phyloP scores from a whole-genome alignment of 2,888 invertebrate species.

The Torymus tubicola region DNA sequence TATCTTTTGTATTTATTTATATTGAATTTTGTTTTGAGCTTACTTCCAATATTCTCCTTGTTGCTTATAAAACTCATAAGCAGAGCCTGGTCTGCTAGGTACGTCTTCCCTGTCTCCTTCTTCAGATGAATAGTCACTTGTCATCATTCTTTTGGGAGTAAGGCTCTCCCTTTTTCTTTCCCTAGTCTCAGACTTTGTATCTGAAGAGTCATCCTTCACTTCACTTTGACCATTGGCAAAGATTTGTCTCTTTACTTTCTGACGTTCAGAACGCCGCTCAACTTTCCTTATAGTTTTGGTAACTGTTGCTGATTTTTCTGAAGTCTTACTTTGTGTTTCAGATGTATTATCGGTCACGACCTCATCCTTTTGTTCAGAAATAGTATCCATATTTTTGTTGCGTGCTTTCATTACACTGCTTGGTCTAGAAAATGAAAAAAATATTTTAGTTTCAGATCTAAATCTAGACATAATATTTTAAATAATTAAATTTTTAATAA shows the following conservation, averaged over 20 bases:
- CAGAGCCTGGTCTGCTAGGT: conserved; percentile 79
- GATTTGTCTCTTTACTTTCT: conserved; percentile 69
- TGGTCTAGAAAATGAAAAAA: conserved; percentile 59
- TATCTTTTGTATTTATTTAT: too few species aligned
- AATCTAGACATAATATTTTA: too few species aligned
- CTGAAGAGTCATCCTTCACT: conserved; percentile 63
- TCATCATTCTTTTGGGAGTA: conserved; percentile 65
- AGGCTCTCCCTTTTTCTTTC: conserved; percentile 76
- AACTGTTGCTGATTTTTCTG: conserved; percentile 61
- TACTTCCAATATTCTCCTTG: conserved; percentile 92
- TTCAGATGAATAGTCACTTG: conserved; percentile 83
- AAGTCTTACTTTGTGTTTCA: conserved; percentile 60
- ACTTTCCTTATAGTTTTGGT: conserved; percentile 63
- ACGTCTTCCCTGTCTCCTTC: conserved; percentile 78
- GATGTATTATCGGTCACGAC: conserved; percentile 50
- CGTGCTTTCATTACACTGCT: conserved; percentile 61
- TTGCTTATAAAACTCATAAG: conserved; percentile 85
- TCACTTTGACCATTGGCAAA: conserved; percentile 70
- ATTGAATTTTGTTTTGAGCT: conserved; percentile 74
- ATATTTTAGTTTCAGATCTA: neutral
- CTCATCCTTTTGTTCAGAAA: conserved; percentile 66
- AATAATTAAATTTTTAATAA: too few species aligned
- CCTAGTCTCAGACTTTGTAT: conserved; percentile 57
- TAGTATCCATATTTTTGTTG: conserved; percentile 67
- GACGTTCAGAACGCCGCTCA: conserved; percentile 71